Percentiles rank a stretch among this genome's conserved stretches.
phyloP scores from a whole-genome alignment of 2,797 vertebrate genomes.

The Tapera naevia region DNA sequence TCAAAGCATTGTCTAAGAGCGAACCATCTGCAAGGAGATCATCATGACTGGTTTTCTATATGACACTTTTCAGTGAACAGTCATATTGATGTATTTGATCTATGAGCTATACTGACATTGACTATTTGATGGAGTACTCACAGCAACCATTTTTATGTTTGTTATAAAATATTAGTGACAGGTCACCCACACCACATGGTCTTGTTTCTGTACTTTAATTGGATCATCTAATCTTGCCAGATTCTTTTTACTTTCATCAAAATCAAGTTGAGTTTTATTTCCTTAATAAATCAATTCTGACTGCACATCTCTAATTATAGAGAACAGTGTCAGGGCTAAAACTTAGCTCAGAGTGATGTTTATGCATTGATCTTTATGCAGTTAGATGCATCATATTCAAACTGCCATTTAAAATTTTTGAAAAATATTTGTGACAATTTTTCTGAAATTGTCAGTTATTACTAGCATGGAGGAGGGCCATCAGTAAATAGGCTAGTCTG shows the following conservation, averaged over 20 bases:
- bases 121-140: background rate
- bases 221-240: background rate
- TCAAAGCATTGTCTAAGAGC: background rate
- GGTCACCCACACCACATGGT: background rate
- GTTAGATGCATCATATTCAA: background rate
- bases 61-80: background rate
- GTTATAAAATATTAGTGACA: background rate
- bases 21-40: background rate
- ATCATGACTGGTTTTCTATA: background rate
- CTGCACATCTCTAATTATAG: background rate
- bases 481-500: background rate
- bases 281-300: background rate
- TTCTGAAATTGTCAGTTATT: background rate
- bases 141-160: background rate
- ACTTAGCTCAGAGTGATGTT: background rate
- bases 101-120: background rate
- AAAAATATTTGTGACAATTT: background rate
- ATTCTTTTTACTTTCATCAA: background rate
- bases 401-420: background rate
- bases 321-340: background rate
- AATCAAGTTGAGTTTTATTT: background rate
- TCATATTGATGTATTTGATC: background rate
- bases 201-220: background rate
- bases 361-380: background rate
- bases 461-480: background rate